Evolutionary conservation across 2,797 vertebrate genomes (phyloP).

Genomic region (Danionella dracula): DNA sequence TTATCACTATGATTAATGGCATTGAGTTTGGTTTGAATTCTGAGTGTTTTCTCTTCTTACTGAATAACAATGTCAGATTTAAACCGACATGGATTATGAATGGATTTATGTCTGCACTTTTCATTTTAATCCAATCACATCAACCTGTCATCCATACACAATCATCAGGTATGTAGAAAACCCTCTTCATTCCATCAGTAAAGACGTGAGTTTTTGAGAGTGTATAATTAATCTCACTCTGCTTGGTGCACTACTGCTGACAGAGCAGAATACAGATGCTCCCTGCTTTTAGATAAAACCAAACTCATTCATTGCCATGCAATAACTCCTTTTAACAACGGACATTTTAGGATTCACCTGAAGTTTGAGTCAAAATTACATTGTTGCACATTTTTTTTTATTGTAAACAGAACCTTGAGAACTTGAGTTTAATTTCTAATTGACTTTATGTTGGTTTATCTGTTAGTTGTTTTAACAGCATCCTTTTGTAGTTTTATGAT

Average conservation of each 20-base stretch:
- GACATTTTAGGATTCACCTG: constrained; percentile 9
- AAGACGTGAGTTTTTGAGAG: neutral
- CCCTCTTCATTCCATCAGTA: no score
- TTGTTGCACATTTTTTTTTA: neutral
- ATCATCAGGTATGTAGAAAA: neutral
- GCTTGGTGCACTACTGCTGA: constrained; percentile 15
- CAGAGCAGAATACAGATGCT: neutral
- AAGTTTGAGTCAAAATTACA: neutral
- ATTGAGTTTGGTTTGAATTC: no score
- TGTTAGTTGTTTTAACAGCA: neutral
- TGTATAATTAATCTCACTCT: constrained; percentile 32
- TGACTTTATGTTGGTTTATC: no score
- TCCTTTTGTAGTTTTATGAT: neutral
- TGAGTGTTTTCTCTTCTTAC: no score
- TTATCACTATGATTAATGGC: no score
- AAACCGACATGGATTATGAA: no score
- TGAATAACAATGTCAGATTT: no score
- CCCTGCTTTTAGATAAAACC: neutral
- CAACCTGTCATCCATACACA: constrained; percentile 2
- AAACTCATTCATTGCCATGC: constrained; percentile 17
- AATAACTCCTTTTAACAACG: constrained; percentile 12
- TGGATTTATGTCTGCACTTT: no score
- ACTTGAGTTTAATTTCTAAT: no score
- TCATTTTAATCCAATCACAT: constrained; percentile 22
- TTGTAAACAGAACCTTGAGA: neutral